Conservation (phyloP, 2,797 vertebrate species). For the Picus viridis region DNA sequence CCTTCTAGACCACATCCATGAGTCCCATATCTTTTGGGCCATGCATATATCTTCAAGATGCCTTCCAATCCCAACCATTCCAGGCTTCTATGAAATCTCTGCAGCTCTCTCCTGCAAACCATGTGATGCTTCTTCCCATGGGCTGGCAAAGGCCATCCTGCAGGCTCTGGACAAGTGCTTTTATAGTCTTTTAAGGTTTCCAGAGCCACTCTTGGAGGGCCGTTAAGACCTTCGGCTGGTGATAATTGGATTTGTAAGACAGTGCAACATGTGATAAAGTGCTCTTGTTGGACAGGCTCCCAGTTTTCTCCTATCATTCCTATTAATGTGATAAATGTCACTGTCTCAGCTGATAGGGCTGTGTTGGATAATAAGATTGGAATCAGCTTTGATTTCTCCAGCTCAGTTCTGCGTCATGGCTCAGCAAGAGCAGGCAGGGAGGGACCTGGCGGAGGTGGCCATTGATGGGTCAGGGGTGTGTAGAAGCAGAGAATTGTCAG, state of each 20-base stretch:
- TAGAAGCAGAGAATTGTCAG: no score
- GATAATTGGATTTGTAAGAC: conserved; percentile 85
- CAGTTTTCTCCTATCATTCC: conserved; percentile 79
- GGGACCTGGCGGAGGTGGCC: neutral
- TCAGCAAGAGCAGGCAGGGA: neutral
- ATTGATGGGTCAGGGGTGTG: neutral
- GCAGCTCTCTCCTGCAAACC: neutral
- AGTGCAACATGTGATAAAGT: conserved; percentile 81
- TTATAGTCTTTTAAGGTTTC: conserved; percentile 72
- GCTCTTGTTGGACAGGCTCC: conserved; percentile 79
- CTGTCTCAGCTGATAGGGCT: conserved; percentile 79
- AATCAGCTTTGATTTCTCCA: conserved; percentile 76
- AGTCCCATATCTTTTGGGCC: no score
- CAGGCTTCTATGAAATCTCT: neutral
- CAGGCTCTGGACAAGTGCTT: conserved; percentile 37
- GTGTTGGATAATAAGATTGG: conserved; percentile 81
- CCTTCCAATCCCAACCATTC: no score
- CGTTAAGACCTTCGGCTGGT: conserved; percentile 78
- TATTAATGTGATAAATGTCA: conserved; percentile 85
- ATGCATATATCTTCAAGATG: no score
- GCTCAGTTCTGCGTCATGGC: conserved; percentile 44
- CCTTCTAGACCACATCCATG: no score
- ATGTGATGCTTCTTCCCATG: neutral
- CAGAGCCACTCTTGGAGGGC: conserved; percentile 72
- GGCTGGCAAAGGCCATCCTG: neutral